Conservation (phyloP, 2,113 vertebrate species). For the Girardinichthys multiradiatus region DNA sequence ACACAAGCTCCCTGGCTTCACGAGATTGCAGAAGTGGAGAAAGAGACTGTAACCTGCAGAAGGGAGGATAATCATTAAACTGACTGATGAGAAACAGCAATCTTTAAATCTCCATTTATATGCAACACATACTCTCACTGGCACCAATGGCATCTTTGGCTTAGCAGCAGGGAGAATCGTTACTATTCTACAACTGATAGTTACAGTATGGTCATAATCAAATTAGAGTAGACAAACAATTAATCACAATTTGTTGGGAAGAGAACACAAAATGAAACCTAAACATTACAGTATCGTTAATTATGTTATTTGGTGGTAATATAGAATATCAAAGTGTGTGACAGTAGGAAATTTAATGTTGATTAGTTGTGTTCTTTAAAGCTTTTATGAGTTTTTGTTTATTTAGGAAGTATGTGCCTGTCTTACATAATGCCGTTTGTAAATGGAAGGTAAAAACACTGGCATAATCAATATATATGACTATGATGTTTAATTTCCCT, state of each 20-base stretch:
- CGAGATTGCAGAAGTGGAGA: slow-evolving; percentile 24
- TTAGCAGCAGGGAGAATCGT: not conserved
- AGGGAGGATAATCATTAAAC: slow-evolving; percentile 1
- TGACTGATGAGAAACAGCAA: not conserved
- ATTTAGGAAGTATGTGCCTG: not conserved
- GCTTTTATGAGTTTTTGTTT: not conserved
- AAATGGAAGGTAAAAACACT: too few species aligned
- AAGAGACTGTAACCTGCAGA: slow-evolving; percentile 20
- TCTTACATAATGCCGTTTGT: not conserved
- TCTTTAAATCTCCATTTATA: not conserved
- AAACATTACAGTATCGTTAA: not conserved
- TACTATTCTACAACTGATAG: not conserved
- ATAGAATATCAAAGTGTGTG: not conserved
- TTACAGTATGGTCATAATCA: not conserved
- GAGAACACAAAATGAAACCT: not conserved
- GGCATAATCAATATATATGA: not conserved
- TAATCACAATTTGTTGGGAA: not conserved
- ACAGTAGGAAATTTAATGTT: not conserved
- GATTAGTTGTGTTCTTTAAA: not conserved
- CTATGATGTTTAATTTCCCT: not conserved
- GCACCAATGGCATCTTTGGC: not conserved
- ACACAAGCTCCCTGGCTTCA: slow-evolving; percentile 11
- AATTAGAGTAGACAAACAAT: not conserved
- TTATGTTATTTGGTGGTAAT: not conserved
- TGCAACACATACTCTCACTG: not conserved